Evolutionary conservation across 2,797 vertebrate species (phyloP).

Genomic region (Rhinogobio ventralis): DNA sequence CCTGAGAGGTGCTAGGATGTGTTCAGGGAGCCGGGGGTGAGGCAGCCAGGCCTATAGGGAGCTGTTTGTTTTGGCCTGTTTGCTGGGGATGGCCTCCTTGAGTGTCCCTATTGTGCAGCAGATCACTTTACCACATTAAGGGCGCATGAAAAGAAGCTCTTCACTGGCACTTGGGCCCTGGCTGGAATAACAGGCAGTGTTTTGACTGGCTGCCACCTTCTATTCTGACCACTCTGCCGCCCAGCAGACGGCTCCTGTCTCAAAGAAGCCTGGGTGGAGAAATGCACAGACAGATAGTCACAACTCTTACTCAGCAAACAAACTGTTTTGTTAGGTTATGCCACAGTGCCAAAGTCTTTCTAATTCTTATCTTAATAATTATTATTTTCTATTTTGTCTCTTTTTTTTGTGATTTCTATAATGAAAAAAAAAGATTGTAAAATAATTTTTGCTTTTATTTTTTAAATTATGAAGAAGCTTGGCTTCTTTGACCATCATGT

Average conservation of each 20-base stretch:
- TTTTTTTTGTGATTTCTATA: neutral
- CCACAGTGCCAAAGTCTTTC: neutral
- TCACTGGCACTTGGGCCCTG: conserved; percentile 77
- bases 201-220: conserved; percentile 84
- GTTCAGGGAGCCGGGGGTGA: conserved; percentile 40
- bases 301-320: conserved; percentile 20
- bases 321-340: neutral
- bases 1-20: conserved; percentile 30
- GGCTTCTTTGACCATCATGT: neutral
- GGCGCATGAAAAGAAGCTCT: conserved; percentile 82
- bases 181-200: conserved; percentile 77
- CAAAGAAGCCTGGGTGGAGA: conserved; percentile 55
- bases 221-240: conserved; percentile 75
- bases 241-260: conserved; percentile 67
- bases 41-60: conserved; percentile 56
- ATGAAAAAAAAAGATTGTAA: neutral
- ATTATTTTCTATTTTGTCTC: neutral
- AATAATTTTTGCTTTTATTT: neutral
- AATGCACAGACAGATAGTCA: conserved; percentile 42
- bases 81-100: conserved; percentile 81
- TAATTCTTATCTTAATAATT: neutral
- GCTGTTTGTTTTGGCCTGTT: conserved; percentile 74
- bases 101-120: conserved; percentile 81
- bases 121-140: conserved; percentile 84
- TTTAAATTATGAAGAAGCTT: neutral